Conservation (phyloP, 2,797 vertebrate genomes). For the Aldrovandia affinis region DNA sequence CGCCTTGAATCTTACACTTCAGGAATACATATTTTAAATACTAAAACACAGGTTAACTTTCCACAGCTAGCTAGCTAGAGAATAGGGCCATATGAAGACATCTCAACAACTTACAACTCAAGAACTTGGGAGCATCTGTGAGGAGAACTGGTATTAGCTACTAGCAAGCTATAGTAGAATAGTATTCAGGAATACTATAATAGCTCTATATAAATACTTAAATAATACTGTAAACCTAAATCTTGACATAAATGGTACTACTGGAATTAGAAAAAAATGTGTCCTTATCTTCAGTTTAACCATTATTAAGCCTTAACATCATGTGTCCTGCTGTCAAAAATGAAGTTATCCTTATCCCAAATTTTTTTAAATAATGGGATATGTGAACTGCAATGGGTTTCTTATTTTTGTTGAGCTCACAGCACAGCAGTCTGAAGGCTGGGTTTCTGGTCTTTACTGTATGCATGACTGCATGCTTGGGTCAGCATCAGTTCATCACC, state of each 20-base stretch:
- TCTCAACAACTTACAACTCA: no score
- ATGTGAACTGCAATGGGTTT: slow-evolving; percentile 27
- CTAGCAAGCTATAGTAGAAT: no score
- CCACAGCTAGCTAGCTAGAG: no score
- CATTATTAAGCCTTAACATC: neutral
- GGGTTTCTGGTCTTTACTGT: slow-evolving; percentile 22
- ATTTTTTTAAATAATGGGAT: slow-evolving; percentile 41
- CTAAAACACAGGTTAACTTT: no score
- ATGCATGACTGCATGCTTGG: slow-evolving; percentile 25
- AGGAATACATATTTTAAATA: no score
- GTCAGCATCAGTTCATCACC: slow-evolving; percentile 38
- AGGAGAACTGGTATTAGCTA: no score
- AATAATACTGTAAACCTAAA: neutral
- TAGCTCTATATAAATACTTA: neutral
- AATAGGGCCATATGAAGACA: no score
- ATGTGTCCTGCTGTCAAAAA: slow-evolving; percentile 52
- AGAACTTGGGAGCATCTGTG: no score
- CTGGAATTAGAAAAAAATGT: neutral
- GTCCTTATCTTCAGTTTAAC: no score
- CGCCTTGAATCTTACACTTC: no score
- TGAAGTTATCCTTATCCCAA: slow-evolving; percentile 50
- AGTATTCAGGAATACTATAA: neutral
- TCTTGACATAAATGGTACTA: neutral
- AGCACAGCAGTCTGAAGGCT: slow-evolving; percentile 1
- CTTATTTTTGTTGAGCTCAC: slow-evolving; percentile 33